A percentile compares a stretch with the other conserved stretches of the same genome.
Conservation (phyloP, 1,140 invertebrate species). For the Habropoda laboriosa region DNA sequence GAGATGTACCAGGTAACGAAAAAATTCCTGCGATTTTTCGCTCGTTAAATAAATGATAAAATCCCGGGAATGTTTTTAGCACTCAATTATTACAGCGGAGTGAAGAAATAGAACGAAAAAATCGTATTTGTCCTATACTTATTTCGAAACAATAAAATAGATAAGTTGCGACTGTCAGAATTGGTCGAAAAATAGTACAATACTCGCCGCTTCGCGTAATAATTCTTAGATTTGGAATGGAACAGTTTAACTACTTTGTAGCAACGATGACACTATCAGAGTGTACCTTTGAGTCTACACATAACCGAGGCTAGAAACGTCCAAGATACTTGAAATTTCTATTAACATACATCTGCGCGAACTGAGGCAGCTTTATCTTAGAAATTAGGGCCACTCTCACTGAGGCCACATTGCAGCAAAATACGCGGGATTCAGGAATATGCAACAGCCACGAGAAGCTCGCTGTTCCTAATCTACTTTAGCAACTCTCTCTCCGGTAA, state of each 20-base stretch:
- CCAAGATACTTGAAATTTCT: neutral
- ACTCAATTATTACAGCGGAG: too few species aligned
- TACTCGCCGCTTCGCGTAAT: neutral
- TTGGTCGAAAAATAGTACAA: too few species aligned
- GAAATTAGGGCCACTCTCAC: slow-evolving; percentile 6
- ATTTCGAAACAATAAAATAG: too few species aligned
- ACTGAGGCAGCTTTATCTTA: neutral
- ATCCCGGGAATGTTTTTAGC: too few species aligned
- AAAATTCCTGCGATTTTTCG: too few species aligned
- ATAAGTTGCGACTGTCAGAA: too few species aligned
- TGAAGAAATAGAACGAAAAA: too few species aligned
- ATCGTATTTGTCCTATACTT: too few species aligned
- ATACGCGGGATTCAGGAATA: neutral
- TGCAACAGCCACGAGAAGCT: neutral
- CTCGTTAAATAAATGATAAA: too few species aligned
- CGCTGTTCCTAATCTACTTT: slow-evolving; percentile 17
- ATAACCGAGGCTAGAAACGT: neutral
- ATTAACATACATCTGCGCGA: neutral
- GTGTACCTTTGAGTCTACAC: neutral
- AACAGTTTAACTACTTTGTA: neutral
- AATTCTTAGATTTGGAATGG: neutral
- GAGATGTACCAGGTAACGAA: too few species aligned
- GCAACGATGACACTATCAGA: too few species aligned
- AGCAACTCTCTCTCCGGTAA: slow-evolving; percentile 14
- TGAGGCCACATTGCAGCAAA: neutral